Evolutionary conservation across 2,797 vertebrate genomes (phyloP).

Genomic region (Mormyrus proboscirostris): DNA sequence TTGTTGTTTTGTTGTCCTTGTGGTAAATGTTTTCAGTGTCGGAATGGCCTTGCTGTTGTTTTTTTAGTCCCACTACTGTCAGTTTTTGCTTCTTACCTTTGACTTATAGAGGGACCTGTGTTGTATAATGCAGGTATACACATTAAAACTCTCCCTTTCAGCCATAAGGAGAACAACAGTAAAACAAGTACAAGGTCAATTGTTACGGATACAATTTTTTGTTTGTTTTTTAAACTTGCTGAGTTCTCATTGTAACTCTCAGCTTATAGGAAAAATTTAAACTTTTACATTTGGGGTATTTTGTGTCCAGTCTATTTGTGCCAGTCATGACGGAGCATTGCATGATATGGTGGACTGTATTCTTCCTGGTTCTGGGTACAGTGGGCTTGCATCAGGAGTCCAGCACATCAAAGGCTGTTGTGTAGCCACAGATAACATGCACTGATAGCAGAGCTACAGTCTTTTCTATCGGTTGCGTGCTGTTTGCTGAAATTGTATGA

Average conservation of each 20-base stretch:
- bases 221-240: not conserved
- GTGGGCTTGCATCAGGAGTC: not conserved
- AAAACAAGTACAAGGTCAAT: not conserved
- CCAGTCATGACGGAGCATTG: not conserved
- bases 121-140: not conserved
- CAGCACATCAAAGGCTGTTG: not conserved
- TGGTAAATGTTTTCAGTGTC: constrained; percentile 28
- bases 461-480: not conserved
- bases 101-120: constrained; percentile 14
- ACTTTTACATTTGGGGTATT: not conserved
- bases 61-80: constrained; percentile 30
- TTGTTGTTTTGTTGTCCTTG: constrained; percentile 20
- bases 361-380: not conserved
- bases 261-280: not conserved
- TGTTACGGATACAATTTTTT: not conserved
- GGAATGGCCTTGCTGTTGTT: constrained; percentile 34
- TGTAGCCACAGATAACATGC: not conserved
- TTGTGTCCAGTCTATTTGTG: constrained; percentile 8
- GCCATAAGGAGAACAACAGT: not conserved
- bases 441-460: not conserved
- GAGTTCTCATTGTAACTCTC: not conserved
- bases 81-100: constrained; percentile 18
- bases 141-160: not conserved
- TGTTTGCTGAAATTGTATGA: not conserved
- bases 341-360: not conserved